Base-by-base conservation (phyloP, 2,113 vertebrate species). In the Plectropomus leopardus region DNA sequence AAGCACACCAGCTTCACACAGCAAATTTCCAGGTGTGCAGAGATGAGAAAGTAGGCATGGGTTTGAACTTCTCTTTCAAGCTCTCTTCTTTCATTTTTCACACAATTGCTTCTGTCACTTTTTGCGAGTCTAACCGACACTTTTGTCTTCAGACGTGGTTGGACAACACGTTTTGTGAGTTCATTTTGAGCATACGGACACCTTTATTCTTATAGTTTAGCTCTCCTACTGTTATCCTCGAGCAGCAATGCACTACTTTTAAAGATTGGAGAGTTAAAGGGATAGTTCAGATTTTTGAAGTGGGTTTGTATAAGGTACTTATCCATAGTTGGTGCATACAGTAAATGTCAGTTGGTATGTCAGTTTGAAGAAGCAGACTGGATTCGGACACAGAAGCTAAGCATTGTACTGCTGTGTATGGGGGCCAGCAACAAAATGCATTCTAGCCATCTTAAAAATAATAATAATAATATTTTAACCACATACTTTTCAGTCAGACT, bases 1-100 rank as follows among this genome's bases (percentile, higher is more conserved):
- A 53, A 60, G 7, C 36, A 16, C 8, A 11, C 15, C 5, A 4
- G 28, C 11, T 53, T 36, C 71, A 59, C 26, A 55, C 57, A 19
- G 36, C 54, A 50, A 17, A 26, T n/a, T 36, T 42, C 36, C 63
- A 42, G 61, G 44, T 74, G 57, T 51, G 50, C 68, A 54, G 50
- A 48, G 21, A 30, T 63, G 64, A 69, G 50, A 11, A 34, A 14
- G 21, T 15, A 16, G 0, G 14, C n/a, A 23, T n/a, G 16, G 9
- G 32, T 54, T 48, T 63, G 47, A 50, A 24, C 82, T 44, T 58
- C 32, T 64, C 45, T 60, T 58, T 58, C 42, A 57, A 47, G 42
- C 13, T 47, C 34, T 61, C 51, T 7, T 54, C 71, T 68, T 69
- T 63, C 14, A 48, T 70, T 71, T 26, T 30, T 73, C 45, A 53